Evolutionary conservation across 1,140 invertebrate genomes (phyloP), one percentile per base, ranked within the genome.

Genomic region (Lordiphosa mommai): DNA sequence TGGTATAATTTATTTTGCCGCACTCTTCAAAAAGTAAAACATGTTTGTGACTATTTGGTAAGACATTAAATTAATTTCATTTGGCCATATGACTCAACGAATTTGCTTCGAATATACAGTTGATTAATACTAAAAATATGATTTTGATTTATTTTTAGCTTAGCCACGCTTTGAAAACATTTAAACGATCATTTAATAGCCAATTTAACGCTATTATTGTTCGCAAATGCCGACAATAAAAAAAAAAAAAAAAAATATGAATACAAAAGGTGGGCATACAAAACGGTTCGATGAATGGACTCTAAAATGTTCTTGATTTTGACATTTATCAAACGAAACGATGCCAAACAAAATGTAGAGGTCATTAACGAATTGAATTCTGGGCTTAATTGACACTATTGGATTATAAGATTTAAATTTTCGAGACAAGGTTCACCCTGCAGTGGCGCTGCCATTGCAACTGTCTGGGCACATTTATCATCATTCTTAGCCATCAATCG

Each of bases 141-240:
- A 52, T 23, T 50, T 36, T 34, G 49, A 58, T 33, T 58, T 43
- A 65, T 65, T 60, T 61, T 55, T 23, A 44, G 46, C 53, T 59
- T 34, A 53, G 69, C 61, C 70, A 69, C 74, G 74, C 72, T 72
- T 36, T 52, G 23, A 44, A 46, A 56, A 65, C 40, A 41, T 38
- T 50, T 68, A 60, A 68, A 68, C 56, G 77, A 77, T 84, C 56
- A 59, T 84, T 76, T 76, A 84, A 84, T 84, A 51, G 63, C 72
- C 68, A 84, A 84, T 84, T 84, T 72, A 72, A 61, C 49, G 57
- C 51, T 30, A 34, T 56, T 82, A 72, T 84, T 84, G 67, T 67
- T 38, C 44, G 56, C 51, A 33, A 47, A 37, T 16, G 8, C 27
- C 48, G 53, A 23, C 47, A 55, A 38, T 60, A 41, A 29, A 32